Base-by-base conservation (phyloP, 37 sponge, comb jelly and placozoan genomes). In the Ianthella basta region DNA sequence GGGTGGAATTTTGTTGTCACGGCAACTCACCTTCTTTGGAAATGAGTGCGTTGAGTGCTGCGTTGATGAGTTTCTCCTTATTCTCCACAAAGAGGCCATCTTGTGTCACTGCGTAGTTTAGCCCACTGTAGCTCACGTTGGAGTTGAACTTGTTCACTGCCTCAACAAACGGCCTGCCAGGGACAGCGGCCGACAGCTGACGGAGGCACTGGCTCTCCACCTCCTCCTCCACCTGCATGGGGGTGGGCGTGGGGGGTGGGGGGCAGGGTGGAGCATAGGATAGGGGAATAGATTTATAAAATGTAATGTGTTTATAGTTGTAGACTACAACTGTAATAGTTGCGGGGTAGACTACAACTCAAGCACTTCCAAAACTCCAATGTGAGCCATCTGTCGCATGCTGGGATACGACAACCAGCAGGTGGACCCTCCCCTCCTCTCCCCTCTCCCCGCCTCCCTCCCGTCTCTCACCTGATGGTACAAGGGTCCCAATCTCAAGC, bases 61-160 rank as follows among this genome's bases (percentile, higher is more conserved):
- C 84, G 32, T 89, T 91, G 75, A 99, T 99, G 35, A 99, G 92
- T 80, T 90, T 90, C 92, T 99, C 99, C 82, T 99, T 99, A 86
- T 99, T 99, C 89, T 99, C 99, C 27, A 94, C 86, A 86, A 99
- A 99, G 40, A 99, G 82, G 15, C 99, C 95, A 41, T 98, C 98
- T 59, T 93, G 92, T 33, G 99, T 93, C 25, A 99, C 97, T 16
- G 99, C 99, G 82, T 99, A 92, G 80, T 94, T 88, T 18, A 99
- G 90, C 20, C 99, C 99, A 79, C 96, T 97, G 91, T 99, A 99
- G 36, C 85, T 80, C 0, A 99, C 90, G 82, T 99, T 99, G 41
- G 96, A 79, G 81, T 99, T 99, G 88, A 99, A 99, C 82, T 87
- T 69, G 59, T 86, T 85, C 40, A 97, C 93, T 13, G 99, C 97